A percentile compares a stretch with the other conserved stretches of the same genome.
These are phyloP conservation scores for Triops longicaudatus DNA, from an alignment of 1,140 invertebrate species.

Conservation along the genomic window DNA sequence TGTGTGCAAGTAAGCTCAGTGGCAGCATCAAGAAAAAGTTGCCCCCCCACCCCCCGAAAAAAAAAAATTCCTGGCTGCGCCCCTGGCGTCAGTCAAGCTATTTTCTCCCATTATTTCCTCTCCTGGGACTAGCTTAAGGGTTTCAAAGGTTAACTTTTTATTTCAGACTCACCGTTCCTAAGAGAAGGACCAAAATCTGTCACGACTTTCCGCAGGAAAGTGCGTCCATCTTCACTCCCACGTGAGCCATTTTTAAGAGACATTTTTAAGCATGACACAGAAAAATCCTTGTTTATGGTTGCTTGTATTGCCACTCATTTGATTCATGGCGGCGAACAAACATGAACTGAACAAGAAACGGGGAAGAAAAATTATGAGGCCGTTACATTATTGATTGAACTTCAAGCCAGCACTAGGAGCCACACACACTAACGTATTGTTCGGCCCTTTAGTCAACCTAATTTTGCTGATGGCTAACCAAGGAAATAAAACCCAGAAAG, in stretches of 20 bases:
- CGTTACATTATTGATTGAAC: constrained; percentile 4
- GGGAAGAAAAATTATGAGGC: constrained; percentile 3
- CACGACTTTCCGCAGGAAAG: no score
- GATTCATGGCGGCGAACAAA: not conserved
- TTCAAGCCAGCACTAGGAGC: constrained; percentile 5
- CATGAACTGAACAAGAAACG: constrained; percentile 5
- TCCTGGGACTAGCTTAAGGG: no score
- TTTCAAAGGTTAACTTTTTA: no score
- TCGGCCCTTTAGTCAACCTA: not conserved
- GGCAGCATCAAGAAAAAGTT: no score
- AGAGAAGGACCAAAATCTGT: no score
- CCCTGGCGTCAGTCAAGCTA: no score
- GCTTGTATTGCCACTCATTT: constrained; percentile 5
- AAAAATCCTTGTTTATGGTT: not conserved
- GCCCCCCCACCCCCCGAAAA: no score
- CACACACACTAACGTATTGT: not conserved
- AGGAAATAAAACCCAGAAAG: not conserved
- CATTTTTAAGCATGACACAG: not conserved
- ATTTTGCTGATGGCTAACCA: not conserved
- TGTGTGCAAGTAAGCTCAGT: no score
- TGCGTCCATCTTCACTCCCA: not conserved
- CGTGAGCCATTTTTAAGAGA: not conserved
- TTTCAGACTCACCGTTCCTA: no score
- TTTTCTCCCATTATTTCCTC: no score
- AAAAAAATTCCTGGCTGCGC: no score